Evolutionary conservation across 2,113 vertebrate species (phyloP).

Genomic region (Otis tarda): DNA sequence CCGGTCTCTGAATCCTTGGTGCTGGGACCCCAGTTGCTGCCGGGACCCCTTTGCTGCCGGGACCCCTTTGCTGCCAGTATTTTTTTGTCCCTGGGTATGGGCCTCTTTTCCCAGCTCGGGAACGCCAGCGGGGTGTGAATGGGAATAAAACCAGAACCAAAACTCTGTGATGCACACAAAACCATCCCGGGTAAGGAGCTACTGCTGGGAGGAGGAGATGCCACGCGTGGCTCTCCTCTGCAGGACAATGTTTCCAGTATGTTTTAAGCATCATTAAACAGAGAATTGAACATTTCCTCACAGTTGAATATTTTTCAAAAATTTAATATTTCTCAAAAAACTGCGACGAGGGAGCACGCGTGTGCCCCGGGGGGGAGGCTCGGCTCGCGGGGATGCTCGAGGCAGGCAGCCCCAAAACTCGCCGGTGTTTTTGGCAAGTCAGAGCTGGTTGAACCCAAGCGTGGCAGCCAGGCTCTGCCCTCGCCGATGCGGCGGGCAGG

Average conservation of each 20-base stretch:
- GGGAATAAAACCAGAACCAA: not conserved
- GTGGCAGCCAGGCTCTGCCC: not conserved
- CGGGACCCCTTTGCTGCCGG: not conserved
- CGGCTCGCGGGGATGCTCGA: fast-evolving
- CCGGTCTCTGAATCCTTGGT: not conserved
- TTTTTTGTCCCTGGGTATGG: not conserved
- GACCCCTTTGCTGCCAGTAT: not conserved
- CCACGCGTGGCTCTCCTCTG: not conserved
- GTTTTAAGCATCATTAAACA: not conserved
- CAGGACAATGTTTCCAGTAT: not conserved
- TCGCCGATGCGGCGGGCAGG: not conserved
- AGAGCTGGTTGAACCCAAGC: constrained; percentile 33
- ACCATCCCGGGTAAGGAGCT: fast-evolving
- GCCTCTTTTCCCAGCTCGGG: not conserved
- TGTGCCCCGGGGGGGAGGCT: not conserved
- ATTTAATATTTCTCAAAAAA: not conserved
- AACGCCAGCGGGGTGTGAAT: not conserved
- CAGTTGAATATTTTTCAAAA: not conserved
- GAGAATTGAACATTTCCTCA: not conserved
- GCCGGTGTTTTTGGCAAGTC: not conserved
- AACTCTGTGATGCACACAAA: not conserved
- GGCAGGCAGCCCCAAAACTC: no score
- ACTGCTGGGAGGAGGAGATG: not conserved
- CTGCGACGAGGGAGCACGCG: fast-evolving
- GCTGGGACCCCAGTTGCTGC: not conserved